A percentile compares a stretch with the other conserved stretches of the same genome.
phyloP scores from a whole-genome alignment of 2,888 invertebrate genomes.

The Zaprionus lineosus region DNA sequence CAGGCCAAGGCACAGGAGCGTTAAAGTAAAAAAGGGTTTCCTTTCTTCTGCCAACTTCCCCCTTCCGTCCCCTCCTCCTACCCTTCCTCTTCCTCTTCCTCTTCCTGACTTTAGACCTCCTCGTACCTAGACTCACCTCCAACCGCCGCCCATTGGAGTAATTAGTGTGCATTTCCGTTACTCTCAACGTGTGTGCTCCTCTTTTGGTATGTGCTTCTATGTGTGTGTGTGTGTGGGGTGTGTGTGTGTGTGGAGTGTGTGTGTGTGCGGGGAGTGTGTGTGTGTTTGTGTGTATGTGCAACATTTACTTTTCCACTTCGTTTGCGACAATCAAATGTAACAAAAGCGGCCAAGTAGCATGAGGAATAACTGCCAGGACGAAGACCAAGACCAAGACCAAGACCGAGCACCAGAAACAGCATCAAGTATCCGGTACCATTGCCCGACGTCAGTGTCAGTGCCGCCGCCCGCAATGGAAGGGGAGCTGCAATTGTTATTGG shows the following conservation, averaged over 20 bases:
- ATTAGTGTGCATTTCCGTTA: conserved; percentile 73
- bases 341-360: conserved; percentile 47
- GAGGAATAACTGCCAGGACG: conserved; percentile 28
- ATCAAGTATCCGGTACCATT: background rate
- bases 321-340: conserved; percentile 75
- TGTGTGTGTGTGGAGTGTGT: background rate
- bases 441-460: background rate
- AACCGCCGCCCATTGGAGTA: too few species aligned
- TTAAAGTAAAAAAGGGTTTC: conserved; percentile 46
- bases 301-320: conserved; percentile 76
- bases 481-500: too few species aligned
- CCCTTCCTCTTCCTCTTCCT: too few species aligned
- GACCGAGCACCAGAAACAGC: conserved; percentile 6
- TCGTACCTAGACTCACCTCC: too few species aligned
- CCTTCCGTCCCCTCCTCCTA: too few species aligned
- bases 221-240: conserved; percentile 1
- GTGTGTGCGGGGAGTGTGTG: conserved; percentile 5
- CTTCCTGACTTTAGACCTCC: too few species aligned
- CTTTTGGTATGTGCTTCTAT: too few species aligned
- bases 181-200: background rate
- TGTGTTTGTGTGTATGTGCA: conserved; percentile 30
- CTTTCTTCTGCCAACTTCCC: conserved; percentile 33
- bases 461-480: too few species aligned
- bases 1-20: conserved; percentile 46
- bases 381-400: too few species aligned